Conservation (phyloP, 2,888 invertebrate species). For the Patella caerulea region DNA sequence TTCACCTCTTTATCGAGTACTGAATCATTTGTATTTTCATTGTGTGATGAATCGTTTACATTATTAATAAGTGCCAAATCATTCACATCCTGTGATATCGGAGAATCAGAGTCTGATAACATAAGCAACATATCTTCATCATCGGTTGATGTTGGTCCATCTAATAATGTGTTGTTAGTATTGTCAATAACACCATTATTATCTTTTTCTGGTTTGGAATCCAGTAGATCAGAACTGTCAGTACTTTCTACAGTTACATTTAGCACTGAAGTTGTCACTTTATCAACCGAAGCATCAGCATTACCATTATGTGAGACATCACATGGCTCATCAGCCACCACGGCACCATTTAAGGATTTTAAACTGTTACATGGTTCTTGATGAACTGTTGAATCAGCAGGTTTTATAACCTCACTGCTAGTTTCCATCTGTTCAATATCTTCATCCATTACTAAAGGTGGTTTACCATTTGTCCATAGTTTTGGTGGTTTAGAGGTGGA, state of each 20-base stretch:
- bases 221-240: neutral
- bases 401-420: constrained; percentile 21
- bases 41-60: neutral
- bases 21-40: too few relatives aligned
- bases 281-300: neutral
- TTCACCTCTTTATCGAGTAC: too few relatives aligned
- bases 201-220: neutral
- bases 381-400: constrained; percentile 21
- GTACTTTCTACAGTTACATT: neutral
- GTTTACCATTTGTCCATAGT: constrained; percentile 14
- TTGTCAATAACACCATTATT: neutral
- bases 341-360: constrained; percentile 34
- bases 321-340: constrained; percentile 11
- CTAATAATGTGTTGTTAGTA: too few relatives aligned
- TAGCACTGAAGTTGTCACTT: neutral
- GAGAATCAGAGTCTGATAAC: constrained; percentile 7
- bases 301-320: neutral
- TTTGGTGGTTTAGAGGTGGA: constrained; percentile 25
- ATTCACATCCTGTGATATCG: neutral
- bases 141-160: neutral
- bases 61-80: neutral
- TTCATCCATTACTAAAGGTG: constrained; percentile 11
- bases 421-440: constrained; percentile 5
- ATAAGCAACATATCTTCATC: constrained; percentile 11
- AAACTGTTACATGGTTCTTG: constrained; percentile 35